Percentiles rank a stretch among this genome's conserved stretches.
Evolutionary conservation across 1,140 invertebrate species (phyloP).

Genomic region (Cotesia glomerata): DNA sequence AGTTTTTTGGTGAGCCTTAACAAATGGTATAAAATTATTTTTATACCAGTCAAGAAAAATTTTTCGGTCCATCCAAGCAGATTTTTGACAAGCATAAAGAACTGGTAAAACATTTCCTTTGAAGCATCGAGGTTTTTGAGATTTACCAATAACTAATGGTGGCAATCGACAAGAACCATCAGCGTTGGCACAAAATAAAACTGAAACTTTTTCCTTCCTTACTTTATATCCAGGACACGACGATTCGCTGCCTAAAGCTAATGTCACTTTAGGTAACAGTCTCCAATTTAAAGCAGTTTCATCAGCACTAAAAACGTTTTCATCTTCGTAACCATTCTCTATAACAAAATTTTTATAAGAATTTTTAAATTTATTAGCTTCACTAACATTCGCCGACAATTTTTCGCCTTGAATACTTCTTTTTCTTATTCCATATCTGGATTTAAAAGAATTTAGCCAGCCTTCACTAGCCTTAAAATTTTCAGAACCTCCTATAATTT

Average conservation of each 20-base stretch:
- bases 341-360: not conserved
- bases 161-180: constrained; percentile 42
- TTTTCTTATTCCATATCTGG: constrained; percentile 48
- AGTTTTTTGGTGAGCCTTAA: not conserved
- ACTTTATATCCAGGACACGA: not conserved
- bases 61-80: no score
- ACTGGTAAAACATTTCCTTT: constrained; percentile 49
- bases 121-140: constrained; percentile 49
- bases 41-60: no score
- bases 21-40: no score
- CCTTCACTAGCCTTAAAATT: constrained; percentile 50
- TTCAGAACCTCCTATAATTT: constrained; percentile 49
- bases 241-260: not conserved
- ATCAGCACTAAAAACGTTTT: not conserved
- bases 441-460: constrained; percentile 50
- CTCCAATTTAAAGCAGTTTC: not conserved
- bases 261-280: no score
- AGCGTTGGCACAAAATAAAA: no score
- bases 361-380: constrained; percentile 21
- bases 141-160: constrained; percentile 51
- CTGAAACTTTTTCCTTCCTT: not conserved
- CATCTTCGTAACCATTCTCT: not conserved
- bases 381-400: constrained; percentile 45
- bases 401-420: constrained; percentile 48
- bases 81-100: constrained; percentile 36